Base-by-base conservation (phyloP, 2,888 invertebrate species). In the Epsilonema sp. region DNA sequence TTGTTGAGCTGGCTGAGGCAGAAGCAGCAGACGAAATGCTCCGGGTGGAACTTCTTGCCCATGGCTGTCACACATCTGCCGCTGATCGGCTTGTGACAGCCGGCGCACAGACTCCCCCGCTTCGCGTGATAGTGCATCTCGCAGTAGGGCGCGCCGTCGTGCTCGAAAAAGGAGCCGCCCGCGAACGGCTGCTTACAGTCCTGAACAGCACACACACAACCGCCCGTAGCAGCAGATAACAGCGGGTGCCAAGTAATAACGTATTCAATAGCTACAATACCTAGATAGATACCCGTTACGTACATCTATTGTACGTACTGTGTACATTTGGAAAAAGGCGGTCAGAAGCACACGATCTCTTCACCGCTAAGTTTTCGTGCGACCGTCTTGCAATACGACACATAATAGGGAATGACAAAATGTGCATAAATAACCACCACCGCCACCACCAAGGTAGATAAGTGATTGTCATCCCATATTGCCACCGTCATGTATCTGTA, bases 1-100 rank as follows among this genome's bases (percentile, higher is more conserved):
- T 94, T 94, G 71, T 92, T 94, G 56, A 99, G 75, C 66, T 92
- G 92, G 63, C 89, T 82, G 53, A 90, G 74, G 65, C 97, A 99
- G 73, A 92, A 94, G n/a, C 92, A 89, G 73, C 97, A 97, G 5
- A 90, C 89, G 66, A 97, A 99, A 71, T 97, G 94, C 67, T 97
- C 94, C 0, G 94, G 94, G 70, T 99, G 97, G 75, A 89, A 97
- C 71, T 97, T 94, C 58, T 83, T 75, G 72, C 86, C 90, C 90
- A 99, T 92, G 54, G 94, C 94, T 1, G 94, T 94, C 66, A 99
- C 92, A 70, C 94, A 97, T 36, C 94, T 80, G 3, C 70, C 70
- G 13, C 65, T 62, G 60, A 97, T 92, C 19, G 94, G 92, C 64
- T 90, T 87, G 67, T 89, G 86, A 68, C 94, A 97, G 52, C 87